Evolutionary conservation across 2,888 invertebrate genomes (phyloP), one percentile per base, ranked within the genome.

Genomic region (Phanerotoma sp.): DNA sequence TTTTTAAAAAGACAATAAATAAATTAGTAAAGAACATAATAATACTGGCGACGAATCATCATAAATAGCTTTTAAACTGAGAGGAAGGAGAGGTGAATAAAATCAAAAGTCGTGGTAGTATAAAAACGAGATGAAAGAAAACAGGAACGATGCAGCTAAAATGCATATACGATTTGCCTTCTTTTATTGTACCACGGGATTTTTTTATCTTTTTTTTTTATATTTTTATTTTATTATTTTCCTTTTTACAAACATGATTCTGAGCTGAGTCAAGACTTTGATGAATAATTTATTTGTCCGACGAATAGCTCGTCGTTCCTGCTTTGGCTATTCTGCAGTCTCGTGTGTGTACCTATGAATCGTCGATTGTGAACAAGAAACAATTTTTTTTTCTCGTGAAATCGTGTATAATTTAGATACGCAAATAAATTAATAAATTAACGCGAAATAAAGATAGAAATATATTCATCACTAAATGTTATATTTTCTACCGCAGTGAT

Each of bases 21-120:
- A 73, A 64, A 67, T 69, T 71, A 71, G 71, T 71, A 73, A 40
- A 13, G 20, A 20, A 32, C 13, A 28, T 7, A 30, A 15, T 18
- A 33, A 18, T 10, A 48, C 70, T 69, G 67, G 51, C 57, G 49
- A 54, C 37, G 47, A 41, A 33, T 15, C 11, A 46, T 46, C 38
- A 49, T n/a, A 44, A 49, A 56, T 63, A 67, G 62, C 68, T 74
- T 70, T 64, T 73, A 74, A 74, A 74, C 73, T 73, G 77, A 79
- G 76, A 76, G 76, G 76, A 75, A 76, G 75, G 76, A 75, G 61
- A 66, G 61, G 62, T 61, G 46, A 46, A 53, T 61, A 60, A 64
- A 61, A 52, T 51, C 21, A 44, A 49, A 49, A 16, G 32, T 48
- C 35, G 38, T n/a, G n/a, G n/a, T 40, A 54, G 38, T 42, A 41